Conservation (phyloP, 2,113 vertebrate species). For the Odontophorus gujanensis region DNA sequence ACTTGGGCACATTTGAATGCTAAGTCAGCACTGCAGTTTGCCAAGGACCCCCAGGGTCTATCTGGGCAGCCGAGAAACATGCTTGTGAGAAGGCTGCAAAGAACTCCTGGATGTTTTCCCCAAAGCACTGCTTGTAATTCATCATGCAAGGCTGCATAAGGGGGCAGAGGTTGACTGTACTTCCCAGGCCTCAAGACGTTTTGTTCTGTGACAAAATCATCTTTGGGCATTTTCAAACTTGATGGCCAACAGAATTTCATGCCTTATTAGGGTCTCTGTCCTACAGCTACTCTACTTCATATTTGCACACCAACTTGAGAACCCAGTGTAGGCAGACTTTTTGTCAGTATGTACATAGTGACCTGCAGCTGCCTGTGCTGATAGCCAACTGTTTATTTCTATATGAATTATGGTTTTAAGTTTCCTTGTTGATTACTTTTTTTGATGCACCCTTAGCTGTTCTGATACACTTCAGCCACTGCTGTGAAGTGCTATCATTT, state of each 20-base stretch:
- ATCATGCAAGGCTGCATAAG: rapidly evolving
- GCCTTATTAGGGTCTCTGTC: background rate
- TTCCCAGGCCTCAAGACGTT: background rate
- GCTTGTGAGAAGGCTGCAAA: background rate
- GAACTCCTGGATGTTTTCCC: background rate
- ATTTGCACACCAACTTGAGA: background rate
- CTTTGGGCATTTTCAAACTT: background rate
- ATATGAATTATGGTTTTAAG: background rate
- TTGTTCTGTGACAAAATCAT: background rate
- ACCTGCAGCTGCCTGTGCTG: background rate
- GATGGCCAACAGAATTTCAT: background rate
- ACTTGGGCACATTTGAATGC: rapidly evolving
- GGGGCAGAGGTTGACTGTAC: background rate
- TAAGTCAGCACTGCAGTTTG: rapidly evolving
- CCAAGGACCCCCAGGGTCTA: rapidly evolving
- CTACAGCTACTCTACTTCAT: background rate
- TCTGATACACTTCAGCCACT: background rate
- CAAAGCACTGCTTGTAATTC: background rate
- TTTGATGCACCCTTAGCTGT: background rate
- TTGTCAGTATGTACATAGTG: background rate
- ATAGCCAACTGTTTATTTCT: background rate
- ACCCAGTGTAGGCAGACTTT: background rate
- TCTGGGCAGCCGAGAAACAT: background rate
- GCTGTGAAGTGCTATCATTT: background rate
- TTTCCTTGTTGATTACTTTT: background rate